Evolutionary conservation across 2,797 vertebrate species (phyloP).

Genomic region (Crenichthys baileyi): DNA sequence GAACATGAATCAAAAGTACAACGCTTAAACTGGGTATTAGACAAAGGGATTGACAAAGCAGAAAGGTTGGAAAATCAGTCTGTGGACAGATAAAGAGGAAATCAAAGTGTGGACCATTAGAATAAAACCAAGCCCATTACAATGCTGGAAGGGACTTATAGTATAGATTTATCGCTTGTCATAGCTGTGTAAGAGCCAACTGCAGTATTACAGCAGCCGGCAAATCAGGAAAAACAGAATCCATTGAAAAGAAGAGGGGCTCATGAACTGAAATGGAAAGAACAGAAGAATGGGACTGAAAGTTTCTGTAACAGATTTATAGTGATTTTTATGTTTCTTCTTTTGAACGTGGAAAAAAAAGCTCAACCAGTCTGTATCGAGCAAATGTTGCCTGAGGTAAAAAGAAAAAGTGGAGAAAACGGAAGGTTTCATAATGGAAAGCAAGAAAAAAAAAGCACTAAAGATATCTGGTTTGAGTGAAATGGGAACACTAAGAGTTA

Average conservation of each 20-base stretch:
- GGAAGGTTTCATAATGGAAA: constrained; percentile 12
- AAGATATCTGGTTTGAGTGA: not conserved
- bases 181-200: constrained; percentile 36
- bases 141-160: constrained; percentile 36
- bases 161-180: constrained; percentile 52
- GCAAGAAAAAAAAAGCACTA: not conserved
- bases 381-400: not conserved
- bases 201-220: constrained; percentile 37
- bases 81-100: constrained; percentile 44
- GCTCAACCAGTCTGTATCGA: not conserved
- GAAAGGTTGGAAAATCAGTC: constrained; percentile 25
- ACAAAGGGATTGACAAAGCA: constrained; percentile 25
- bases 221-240: constrained; percentile 16
- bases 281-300: constrained; percentile 34
- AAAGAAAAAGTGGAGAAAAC: constrained; percentile 9
- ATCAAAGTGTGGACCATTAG: constrained; percentile 28
- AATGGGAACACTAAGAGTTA: not conserved
- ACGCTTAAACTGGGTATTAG: constrained; percentile 26
- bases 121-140: constrained; percentile 29
- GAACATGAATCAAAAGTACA: not conserved
- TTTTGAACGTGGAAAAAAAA: constrained; percentile 19
- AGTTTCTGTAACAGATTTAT: constrained; percentile 41
- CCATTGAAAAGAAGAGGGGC: constrained; percentile 23
- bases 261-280: constrained; percentile 29
- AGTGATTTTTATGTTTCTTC: not conserved